Evolutionary conservation across 2,113 vertebrate genomes (phyloP), one percentile per base, ranked within the genome.

Genomic region (Pimephales promelas): DNA sequence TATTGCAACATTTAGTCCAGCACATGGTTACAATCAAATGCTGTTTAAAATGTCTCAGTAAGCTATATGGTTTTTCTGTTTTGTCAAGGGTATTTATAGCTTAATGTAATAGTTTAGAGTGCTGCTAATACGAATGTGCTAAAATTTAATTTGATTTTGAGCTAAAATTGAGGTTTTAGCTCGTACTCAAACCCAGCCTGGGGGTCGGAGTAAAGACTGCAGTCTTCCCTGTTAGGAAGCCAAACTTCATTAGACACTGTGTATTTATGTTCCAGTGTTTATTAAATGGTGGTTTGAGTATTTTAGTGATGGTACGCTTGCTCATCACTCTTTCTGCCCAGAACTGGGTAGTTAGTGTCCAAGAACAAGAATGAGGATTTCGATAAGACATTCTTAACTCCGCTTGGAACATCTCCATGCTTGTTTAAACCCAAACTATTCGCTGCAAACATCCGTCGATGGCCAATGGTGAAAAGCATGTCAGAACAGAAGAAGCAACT

Each of bases 351-450:
- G 77, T 47, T 70, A 71, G 64, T 66, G 79, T 86, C 68, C 89
- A 80, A 82, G 66, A 76, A 62, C 81, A 85, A 78, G 79, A 88
- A 49, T 81, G 85, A 89, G 24, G 47, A 16, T 85, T 89, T 89
- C 31, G 84, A 89, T 40, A 81, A 59, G 34, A 86, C 57, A 79
- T 82, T 87, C 40, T 49, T 24, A 24, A 72, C 64, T 86, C 52
- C 81, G 85, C 76, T 62, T 61, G 71, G 77, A 89, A 84, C 84
- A 82, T 86, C 66, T 79, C 85, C 81, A 83, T 86, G 88, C 87
- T 86, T 76, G 18, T 90, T 89, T 89, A 91, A 90, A 92, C 90
- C 91, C 61, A 80, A 91, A 91, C 64, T 89, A 90, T 91, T 91
- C 61, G 5, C 84, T 87, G 83, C 82, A 83, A 79, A 83, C 79